phyloP scores from a whole-genome alignment of 2,797 vertebrate genomes.

The Pseudocheirus occidentalis region DNA sequence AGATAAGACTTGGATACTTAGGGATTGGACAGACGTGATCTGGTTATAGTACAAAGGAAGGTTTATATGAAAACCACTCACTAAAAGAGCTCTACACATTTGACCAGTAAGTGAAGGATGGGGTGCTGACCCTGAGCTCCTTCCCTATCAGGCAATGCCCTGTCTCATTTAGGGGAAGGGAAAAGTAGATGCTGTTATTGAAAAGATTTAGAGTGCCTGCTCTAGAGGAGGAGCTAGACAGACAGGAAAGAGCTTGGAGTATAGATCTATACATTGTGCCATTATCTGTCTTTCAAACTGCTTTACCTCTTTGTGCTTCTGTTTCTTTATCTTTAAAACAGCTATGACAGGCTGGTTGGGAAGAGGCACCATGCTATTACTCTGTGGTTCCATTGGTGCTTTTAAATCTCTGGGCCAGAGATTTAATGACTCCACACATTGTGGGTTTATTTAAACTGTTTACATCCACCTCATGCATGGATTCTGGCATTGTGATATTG shows the following conservation, averaged over 20 bases:
- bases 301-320: not conserved
- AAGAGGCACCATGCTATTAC: not conserved
- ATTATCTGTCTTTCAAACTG: not conserved
- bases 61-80: not conserved
- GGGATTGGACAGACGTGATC: not conserved
- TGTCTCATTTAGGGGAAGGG: not conserved
- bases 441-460: not conserved
- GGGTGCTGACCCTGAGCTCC: not conserved
- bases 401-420: not conserved
- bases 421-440: not conserved
- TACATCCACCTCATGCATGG: not conserved
- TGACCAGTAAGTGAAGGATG: not conserved
- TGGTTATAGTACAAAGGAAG: not conserved
- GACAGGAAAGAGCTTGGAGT: not conserved
- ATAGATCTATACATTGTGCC: not conserved
- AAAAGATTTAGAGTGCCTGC: not conserved
- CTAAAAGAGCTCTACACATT: not conserved
- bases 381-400: not conserved
- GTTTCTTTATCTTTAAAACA: not conserved
- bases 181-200: not conserved
- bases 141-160: not conserved
- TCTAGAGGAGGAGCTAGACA: not conserved
- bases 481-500: not conserved
- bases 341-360: not conserved
- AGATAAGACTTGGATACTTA: not conserved